Evolutionary conservation across 2,888 invertebrate genomes (phyloP).

Genomic region (Achlya flavicornis): DNA sequence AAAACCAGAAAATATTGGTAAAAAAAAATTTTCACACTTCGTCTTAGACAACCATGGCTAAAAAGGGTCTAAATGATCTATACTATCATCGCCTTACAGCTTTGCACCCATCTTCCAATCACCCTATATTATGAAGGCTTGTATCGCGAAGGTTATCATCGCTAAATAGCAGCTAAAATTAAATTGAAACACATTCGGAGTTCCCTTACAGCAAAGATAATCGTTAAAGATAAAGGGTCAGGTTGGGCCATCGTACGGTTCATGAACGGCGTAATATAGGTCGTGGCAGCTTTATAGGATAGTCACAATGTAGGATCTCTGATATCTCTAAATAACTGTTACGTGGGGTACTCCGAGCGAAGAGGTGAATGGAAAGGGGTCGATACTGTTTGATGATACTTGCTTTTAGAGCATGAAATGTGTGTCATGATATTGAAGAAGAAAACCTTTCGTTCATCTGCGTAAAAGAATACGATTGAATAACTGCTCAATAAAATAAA

Average conservation of each 20-base stretch:
- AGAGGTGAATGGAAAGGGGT: conserved; percentile 10
- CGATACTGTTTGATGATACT: conserved; percentile 8
- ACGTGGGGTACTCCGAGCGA: conserved; percentile 16
- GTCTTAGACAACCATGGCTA: too few relatives aligned
- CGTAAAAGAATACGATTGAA: background rate
- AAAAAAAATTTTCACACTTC: too few relatives aligned
- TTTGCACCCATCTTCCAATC: too few relatives aligned
- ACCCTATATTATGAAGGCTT: conserved; percentile 22
- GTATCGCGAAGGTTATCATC: conserved; percentile 10
- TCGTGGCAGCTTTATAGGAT: conserved; percentile 20
- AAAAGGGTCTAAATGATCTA: too few relatives aligned
- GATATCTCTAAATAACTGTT: conserved; percentile 26
- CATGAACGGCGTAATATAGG: conserved; percentile 29
- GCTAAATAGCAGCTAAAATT: conserved; percentile 35
- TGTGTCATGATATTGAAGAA: background rate
- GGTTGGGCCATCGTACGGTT: conserved; percentile 19
- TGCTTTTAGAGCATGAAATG: conserved; percentile 1
- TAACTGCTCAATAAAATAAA: too few relatives aligned
- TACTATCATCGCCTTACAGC: too few relatives aligned
- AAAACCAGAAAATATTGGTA: too few relatives aligned
- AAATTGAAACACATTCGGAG: conserved; percentile 34
- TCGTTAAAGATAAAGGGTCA: conserved; percentile 25
- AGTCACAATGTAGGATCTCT: conserved; percentile 24
- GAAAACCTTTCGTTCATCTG: too few relatives aligned
- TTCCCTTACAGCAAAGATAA: conserved; percentile 29